Percentiles rank a stretch among this genome's conserved stretches.
These are phyloP conservation scores for Conus ventricosus DNA, from an alignment of 1,140 invertebrate genomes.

Conservation along the genomic window DNA sequence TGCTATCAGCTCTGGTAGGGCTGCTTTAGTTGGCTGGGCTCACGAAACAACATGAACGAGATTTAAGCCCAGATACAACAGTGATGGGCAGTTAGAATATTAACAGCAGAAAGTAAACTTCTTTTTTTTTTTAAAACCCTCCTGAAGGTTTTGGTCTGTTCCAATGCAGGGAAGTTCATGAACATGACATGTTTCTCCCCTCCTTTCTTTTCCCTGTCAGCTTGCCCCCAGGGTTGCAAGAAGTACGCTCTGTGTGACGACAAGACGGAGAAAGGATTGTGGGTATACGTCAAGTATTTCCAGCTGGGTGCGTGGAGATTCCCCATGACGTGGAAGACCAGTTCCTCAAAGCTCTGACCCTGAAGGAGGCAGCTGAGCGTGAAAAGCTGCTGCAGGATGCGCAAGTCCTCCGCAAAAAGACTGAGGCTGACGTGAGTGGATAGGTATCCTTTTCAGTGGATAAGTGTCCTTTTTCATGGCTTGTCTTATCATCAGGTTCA, in stretches of 20 bases:
- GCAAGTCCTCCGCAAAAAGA: constrained; percentile 62
- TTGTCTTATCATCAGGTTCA: too few species aligned
- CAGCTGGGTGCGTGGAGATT: constrained; percentile 62
- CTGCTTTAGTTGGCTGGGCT: too few species aligned
- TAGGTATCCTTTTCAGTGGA: neutral
- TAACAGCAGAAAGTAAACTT: too few species aligned
- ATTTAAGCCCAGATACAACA: too few species aligned
- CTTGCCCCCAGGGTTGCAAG: constrained; percentile 60
- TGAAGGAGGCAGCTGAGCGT: constrained; percentile 59
- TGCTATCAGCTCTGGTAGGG: too few species aligned
- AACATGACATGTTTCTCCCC: neutral
- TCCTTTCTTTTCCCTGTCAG: constrained; percentile 26
- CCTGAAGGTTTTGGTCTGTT: too few species aligned
- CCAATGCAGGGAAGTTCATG: too few species aligned
- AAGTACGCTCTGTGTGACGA: constrained; percentile 43
- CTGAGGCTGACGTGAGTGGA: constrained; percentile 46
- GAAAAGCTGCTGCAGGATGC: constrained; percentile 64
- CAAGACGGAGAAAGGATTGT: constrained; percentile 61
- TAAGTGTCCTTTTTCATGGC: too few species aligned
- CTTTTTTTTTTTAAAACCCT: too few species aligned
- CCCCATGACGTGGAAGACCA: constrained; percentile 59
- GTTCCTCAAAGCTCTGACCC: constrained; percentile 58
- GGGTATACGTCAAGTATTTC: constrained; percentile 66
- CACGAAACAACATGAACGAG: too few species aligned
- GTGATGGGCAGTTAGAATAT: too few species aligned